Evolutionary conservation across 2,113 vertebrate species (phyloP).

Genomic region (Oxyruncus cristatus): DNA sequence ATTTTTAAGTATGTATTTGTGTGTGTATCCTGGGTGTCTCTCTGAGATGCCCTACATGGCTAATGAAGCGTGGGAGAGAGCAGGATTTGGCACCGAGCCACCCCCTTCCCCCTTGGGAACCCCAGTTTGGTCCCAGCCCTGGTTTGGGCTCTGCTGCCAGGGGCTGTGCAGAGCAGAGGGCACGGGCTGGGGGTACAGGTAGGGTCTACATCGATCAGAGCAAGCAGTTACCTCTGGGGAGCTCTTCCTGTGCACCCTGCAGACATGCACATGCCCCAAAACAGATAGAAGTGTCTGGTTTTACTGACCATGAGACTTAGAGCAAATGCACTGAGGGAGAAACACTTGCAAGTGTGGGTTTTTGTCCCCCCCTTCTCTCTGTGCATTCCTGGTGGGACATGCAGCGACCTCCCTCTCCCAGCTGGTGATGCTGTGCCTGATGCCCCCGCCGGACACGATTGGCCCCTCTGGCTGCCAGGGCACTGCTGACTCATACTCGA

Average conservation of each 20-base stretch:
- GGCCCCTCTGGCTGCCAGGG: not conserved
- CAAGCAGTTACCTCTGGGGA: rapidly evolving
- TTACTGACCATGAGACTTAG: not conserved
- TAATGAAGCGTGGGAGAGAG: not conserved
- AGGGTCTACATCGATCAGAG: too few species aligned
- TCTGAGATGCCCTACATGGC: not conserved
- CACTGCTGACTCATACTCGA: not conserved
- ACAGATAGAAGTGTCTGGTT: not conserved
- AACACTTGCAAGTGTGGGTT: not conserved
- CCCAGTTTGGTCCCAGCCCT: not conserved
- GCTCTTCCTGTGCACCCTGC: not conserved
- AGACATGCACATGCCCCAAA: rapidly evolving
- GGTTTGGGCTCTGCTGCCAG: not conserved
- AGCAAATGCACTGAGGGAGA: not conserved
- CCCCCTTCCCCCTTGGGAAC: not conserved
- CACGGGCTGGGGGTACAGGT: not conserved
- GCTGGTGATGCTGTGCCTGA: not conserved
- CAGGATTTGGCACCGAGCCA: rapidly evolving
- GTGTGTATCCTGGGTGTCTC: not conserved
- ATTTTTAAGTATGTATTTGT: not conserved
- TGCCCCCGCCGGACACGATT: not conserved
- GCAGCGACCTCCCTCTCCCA: not conserved
- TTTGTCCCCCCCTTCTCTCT: not conserved
- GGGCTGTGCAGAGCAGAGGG: not conserved
- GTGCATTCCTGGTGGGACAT: not conserved